These are phyloP conservation scores for Lytechinus pictus DNA, from an alignment of 35 echinoderm and acorn worm species.

Conservation along the genomic window DNA sequence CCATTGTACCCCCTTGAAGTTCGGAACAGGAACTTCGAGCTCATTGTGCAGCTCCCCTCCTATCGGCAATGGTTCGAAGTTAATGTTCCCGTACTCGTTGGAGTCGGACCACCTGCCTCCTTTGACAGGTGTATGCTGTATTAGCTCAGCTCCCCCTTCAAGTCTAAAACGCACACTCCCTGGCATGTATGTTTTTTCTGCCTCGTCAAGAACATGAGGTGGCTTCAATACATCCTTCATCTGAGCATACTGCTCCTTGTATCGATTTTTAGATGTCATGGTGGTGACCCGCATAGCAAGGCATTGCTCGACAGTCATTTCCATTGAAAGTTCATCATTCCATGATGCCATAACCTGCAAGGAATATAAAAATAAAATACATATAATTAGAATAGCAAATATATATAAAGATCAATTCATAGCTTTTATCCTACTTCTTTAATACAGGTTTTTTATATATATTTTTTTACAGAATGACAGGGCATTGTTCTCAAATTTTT, in stretches of 20 bases:
- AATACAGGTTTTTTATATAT: too few relatives aligned
- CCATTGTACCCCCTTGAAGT: conserved; percentile 38
- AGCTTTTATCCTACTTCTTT: too few relatives aligned
- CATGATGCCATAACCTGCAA: neutral
- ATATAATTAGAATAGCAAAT: too few relatives aligned
- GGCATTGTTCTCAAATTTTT: too few relatives aligned
- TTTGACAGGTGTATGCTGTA: conserved; percentile 65
- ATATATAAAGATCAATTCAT: too few relatives aligned
- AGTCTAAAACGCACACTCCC: conserved; percentile 55
- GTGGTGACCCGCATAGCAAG: conserved; percentile 57
- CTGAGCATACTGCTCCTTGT: conserved; percentile 48
- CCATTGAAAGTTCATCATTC: neutral
- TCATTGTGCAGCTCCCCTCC: neutral
- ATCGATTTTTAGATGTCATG: conserved; percentile 41
- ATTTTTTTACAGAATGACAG: too few relatives aligned
- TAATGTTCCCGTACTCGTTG: neutral
- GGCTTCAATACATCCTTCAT: conserved; percentile 47
- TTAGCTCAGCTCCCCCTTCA: conserved; percentile 17
- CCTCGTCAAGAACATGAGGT: neutral
- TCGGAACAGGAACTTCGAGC: neutral
- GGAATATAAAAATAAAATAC: too few relatives aligned
- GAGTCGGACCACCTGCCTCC: neutral
- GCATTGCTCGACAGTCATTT: conserved; percentile 42
- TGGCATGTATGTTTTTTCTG: conserved; percentile 56
- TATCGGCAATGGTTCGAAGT: neutral